Base-by-base conservation (phyloP, 2,888 invertebrate genomes). In the Coelinius sp. region DNA sequence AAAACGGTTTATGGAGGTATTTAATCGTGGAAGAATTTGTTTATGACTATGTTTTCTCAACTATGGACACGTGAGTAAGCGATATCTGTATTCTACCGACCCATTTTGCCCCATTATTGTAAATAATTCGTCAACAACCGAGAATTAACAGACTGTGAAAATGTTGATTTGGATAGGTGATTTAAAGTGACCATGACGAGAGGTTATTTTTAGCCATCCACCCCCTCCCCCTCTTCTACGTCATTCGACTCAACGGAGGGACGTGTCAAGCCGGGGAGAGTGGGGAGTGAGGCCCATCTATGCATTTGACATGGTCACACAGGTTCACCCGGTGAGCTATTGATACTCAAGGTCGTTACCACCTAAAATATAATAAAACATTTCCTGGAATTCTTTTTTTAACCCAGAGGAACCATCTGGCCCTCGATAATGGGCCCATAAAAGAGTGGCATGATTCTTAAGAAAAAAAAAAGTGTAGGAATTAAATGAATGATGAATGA, bases 61-160 rank as follows among this genome's bases (percentile, higher is more conserved):
- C n/a, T n/a, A n/a, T n/a, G n/a, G n/a, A n/a, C n/a, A n/a, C n/a
- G n/a, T n/a, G n/a, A n/a, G n/a, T n/a, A n/a, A n/a, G n/a, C n/a
- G n/a, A n/a, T n/a, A n/a, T n/a, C n/a, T n/a, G n/a, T n/a, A n/a
- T n/a, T n/a, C n/a, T n/a, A n/a, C n/a, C n/a, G n/a, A n/a, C n/a
- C n/a, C n/a, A n/a, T n/a, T n/a, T n/a, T n/a, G n/a, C n/a, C n/a
- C n/a, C n/a, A 56, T 14, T 25, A 59, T 59, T 31, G 17, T 17
- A 31, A 17, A 17, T 35, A n/a, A 7, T 35, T n/a, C 31, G 17
- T 59, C 31, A 8, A 14, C 35, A 12, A 14, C 31, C 25, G 25
- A 25, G 25, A 25, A 53, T 53, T 53, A 35, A 59, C 17, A 59
- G 59, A 59, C 59, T 31, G 59, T 59, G 31, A 31, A 59, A 59